phyloP scores from a whole-genome alignment of 2,113 vertebrate species.

The Poicephalus gulielmi region DNA sequence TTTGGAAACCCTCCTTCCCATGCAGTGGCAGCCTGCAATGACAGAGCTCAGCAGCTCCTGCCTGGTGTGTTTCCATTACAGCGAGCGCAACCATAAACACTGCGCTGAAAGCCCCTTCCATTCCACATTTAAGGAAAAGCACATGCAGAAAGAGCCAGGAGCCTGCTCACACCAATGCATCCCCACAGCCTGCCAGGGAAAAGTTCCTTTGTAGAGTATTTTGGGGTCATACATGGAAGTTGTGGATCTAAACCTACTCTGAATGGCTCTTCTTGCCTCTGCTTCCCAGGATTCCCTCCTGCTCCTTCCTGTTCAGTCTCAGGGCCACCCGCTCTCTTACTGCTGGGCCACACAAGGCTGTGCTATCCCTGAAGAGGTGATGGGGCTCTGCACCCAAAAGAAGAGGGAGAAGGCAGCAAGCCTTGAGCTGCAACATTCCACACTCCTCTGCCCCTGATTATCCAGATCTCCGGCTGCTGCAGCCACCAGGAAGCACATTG shows the following conservation, averaged over 20 bases:
- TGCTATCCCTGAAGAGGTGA: background rate
- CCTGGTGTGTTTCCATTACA: constrained; percentile 5
- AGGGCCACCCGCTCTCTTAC: background rate
- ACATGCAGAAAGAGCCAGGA: background rate
- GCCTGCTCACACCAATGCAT: background rate
- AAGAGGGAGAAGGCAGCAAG: background rate
- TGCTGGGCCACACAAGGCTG: background rate
- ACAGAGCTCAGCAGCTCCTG: background rate
- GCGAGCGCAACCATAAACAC: background rate
- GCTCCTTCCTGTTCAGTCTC: background rate
- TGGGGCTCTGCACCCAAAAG: background rate
- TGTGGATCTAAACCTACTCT: background rate
- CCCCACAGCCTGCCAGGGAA: background rate
- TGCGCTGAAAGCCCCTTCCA: background rate
- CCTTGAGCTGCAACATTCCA: background rate
- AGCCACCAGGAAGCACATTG: background rate
- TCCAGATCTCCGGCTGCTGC: background rate
- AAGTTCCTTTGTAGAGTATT: background rate
- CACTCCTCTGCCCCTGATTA: background rate
- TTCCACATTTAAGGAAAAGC: background rate
- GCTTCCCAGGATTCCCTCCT: background rate
- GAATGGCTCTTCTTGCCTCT: rapidly evolving
- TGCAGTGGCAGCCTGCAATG: background rate
- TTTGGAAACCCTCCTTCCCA: background rate
- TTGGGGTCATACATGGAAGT: background rate